Evolutionary conservation across 2,113 vertebrate genomes (phyloP).

Genomic region (Eidolon helvum): DNA sequence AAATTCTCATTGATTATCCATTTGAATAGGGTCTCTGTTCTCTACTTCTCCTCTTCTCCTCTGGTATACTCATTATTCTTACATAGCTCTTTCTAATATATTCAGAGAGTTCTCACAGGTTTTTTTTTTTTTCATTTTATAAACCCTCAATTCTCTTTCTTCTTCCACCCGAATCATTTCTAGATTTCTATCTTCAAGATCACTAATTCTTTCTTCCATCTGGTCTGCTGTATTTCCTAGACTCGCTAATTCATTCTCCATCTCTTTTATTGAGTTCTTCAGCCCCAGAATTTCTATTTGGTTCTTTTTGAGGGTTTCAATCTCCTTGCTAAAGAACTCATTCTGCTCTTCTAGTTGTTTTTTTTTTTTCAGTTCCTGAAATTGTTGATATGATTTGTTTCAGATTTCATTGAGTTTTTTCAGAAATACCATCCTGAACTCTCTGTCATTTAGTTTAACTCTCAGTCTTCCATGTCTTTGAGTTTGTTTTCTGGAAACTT

Average conservation of each 20-base stretch:
- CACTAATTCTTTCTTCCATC: not conserved
- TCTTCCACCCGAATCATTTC: not conserved
- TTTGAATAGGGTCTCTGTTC: not conserved
- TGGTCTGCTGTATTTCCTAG: not conserved
- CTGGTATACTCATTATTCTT: not conserved
- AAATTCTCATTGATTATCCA: not conserved
- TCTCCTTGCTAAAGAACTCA: not conserved
- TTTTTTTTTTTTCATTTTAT: not conserved
- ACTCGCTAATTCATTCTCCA: not conserved
- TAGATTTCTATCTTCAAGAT: not conserved
- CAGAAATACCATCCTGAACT: not conserved
- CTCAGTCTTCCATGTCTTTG: not conserved
- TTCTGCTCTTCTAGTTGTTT: no score
- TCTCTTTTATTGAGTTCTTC: not conserved
- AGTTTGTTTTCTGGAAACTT: not conserved
- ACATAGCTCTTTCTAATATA: not conserved
- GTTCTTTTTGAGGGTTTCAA: not conserved
- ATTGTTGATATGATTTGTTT: no score
- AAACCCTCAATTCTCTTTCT: not conserved
- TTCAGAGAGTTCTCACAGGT: not conserved
- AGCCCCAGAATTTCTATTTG: not conserved
- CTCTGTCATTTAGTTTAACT: not conserved
- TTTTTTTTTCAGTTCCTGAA: no score
- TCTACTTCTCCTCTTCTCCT: not conserved
- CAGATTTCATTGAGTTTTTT: not conserved